These are phyloP conservation scores for Mustela lutreola DNA, from an alignment of 2,113 vertebrate genomes.

Conservation along the genomic window DNA sequence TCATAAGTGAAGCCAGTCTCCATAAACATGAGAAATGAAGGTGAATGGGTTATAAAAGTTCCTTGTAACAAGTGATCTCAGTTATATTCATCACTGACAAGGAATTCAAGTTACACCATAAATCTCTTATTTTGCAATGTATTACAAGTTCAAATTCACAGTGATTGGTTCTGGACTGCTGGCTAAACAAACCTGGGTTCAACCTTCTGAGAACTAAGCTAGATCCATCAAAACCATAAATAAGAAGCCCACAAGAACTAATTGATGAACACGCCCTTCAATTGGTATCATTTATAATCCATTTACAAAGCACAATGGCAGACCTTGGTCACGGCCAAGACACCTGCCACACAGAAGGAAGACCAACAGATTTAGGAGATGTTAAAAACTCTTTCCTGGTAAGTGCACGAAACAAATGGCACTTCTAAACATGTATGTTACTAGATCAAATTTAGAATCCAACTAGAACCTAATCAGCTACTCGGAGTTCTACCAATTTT, in stretches of 20 bases:
- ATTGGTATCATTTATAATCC: conserved; percentile 86
- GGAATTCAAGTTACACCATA: conserved; percentile 89
- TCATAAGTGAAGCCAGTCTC: conserved; percentile 88
- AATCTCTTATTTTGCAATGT: conserved; percentile 87
- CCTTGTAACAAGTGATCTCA: conserved; percentile 87
- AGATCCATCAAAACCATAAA: conserved; percentile 81
- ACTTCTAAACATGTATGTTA: neutral
- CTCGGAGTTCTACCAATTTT: neutral
- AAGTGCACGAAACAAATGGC: conserved; percentile 39
- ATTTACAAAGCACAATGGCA: conserved; percentile 78
- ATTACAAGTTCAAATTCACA: conserved; percentile 79
- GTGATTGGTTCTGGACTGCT: conserved; percentile 82
- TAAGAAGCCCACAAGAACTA: conserved; percentile 81
- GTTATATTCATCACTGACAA: conserved; percentile 87
- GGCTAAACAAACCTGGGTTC: conserved; percentile 83
- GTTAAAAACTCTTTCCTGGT: neutral
- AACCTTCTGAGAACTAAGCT: conserved; percentile 83
- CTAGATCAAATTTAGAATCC: neutral
- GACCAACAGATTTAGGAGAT: conserved; percentile 51
- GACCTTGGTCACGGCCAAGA: conserved; percentile 84
- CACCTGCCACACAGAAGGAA: conserved; percentile 76
- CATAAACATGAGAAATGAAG: conserved; percentile 90
- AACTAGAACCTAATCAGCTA: neutral
- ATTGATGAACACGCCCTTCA: conserved; percentile 84
- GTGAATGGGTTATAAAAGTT: conserved; percentile 90